A percentile compares a stretch with the other conserved stretches of the same genome.
Evolutionary conservation across 2,888 invertebrate species (phyloP).

Genomic region (Macrosiphum euphorbiae): DNA sequence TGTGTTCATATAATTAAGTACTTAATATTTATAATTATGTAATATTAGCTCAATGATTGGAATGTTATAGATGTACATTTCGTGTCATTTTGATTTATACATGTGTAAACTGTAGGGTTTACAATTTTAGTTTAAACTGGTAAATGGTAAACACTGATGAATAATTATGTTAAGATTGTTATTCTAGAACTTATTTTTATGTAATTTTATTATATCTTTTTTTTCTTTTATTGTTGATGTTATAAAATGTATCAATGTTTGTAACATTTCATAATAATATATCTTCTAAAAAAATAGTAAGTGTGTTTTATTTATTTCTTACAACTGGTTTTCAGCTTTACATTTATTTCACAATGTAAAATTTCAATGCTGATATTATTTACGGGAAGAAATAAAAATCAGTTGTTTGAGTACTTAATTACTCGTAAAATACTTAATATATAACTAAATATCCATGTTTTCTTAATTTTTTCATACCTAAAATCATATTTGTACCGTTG

Average conservation of each 20-base stretch:
- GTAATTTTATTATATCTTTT: background rate
- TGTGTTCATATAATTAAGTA: slow-evolving; percentile 61
- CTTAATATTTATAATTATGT: slow-evolving; percentile 40
- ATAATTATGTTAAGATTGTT: slow-evolving; percentile 22
- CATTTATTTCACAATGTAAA: background rate
- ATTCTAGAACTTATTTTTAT: slow-evolving; percentile 1
- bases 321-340: slow-evolving; percentile 16
- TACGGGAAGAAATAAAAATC: background rate
- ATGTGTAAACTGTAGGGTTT: background rate
- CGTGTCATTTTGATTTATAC: background rate
- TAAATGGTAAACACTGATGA: background rate
- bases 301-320: background rate
- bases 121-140: slow-evolving; percentile 1
- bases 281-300: background rate
- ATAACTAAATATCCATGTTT: background rate
- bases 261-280: slow-evolving; percentile 16
- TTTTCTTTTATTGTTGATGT: slow-evolving; percentile 15
- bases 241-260: slow-evolving; percentile 24
- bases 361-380: background rate
- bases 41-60: slow-evolving; percentile 41
- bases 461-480: background rate
- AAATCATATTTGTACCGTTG: background rate
- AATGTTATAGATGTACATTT: background rate
- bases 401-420: background rate
- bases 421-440: background rate